Percentiles rank a stretch among this genome's conserved stretches.
Conservation (phyloP, 1,140 invertebrate species). For the Anthonomus grandis region DNA sequence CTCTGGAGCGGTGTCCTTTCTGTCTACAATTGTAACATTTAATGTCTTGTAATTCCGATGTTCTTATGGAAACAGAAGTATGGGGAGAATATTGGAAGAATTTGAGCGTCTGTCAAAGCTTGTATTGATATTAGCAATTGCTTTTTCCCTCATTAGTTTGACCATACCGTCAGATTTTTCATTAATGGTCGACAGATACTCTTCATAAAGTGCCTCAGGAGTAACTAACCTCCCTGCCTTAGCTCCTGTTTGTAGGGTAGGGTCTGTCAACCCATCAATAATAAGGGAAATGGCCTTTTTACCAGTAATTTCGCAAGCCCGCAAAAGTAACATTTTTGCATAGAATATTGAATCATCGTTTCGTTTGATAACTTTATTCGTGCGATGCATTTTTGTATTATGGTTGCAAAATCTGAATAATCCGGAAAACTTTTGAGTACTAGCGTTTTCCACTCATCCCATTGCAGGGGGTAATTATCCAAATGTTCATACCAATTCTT, state of each 20-base stretch:
- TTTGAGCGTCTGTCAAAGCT: too few species aligned
- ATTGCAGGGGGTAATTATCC: background rate
- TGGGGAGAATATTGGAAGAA: too few species aligned
- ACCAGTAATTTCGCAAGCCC: background rate
- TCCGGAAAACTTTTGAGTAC: background rate
- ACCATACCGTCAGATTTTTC: background rate
- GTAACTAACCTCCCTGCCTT: background rate
- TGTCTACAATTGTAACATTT: background rate
- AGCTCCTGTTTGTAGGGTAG: background rate
- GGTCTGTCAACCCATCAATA: constrained; percentile 12
- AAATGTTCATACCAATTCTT: too few species aligned
- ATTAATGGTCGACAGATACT: background rate
- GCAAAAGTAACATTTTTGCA: background rate
- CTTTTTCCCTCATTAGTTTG: too few species aligned
- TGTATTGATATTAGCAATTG: too few species aligned
- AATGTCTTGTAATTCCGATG: background rate
- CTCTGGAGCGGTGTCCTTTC: too few species aligned
- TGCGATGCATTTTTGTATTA: background rate
- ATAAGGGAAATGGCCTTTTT: constrained; percentile 13
- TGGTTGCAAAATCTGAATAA: background rate
- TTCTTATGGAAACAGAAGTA: background rate
- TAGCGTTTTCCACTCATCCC: too few species aligned
- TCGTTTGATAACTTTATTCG: background rate
- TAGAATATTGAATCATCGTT: background rate
- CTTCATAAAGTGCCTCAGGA: too few species aligned